Evolutionary conservation across 2,797 vertebrate species (phyloP).

Genomic region (Falco biarmicus): DNA sequence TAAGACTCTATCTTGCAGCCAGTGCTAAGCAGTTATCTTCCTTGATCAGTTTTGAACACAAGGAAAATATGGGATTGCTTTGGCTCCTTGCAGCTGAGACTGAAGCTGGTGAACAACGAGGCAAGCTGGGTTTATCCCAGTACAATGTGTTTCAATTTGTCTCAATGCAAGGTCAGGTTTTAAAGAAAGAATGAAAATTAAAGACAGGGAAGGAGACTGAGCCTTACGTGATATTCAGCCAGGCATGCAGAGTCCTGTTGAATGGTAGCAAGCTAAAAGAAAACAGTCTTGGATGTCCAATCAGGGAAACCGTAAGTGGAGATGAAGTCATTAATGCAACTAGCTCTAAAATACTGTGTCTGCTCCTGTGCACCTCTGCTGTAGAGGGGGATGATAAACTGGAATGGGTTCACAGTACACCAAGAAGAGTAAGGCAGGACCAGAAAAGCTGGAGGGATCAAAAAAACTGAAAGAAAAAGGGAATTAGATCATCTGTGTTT

Average conservation of each 20-base stretch:
- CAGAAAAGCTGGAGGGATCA: not conserved
- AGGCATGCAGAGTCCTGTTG: not conserved
- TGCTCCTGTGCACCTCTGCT: not conserved
- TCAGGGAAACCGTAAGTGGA: not conserved
- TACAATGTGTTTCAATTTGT: not conserved
- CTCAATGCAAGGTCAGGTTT: not conserved
- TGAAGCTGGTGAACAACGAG: not conserved
- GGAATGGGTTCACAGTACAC: not conserved
- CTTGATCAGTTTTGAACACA: not conserved
- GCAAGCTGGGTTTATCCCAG: not conserved
- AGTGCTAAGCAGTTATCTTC: not conserved
- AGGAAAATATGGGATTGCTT: not conserved
- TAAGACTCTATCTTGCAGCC: not conserved
- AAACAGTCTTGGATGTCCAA: not conserved
- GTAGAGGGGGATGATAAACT: not conserved
- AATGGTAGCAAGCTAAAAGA: not conserved
- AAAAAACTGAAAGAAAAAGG: not conserved
- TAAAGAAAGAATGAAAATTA: not conserved
- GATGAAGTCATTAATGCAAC: not conserved
- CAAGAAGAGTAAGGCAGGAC: not conserved
- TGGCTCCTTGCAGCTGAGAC: not conserved
- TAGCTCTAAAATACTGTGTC: fast-evolving
- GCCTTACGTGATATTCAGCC: not conserved
- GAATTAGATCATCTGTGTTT: not conserved
- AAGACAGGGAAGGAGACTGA: not conserved